phyloP scores from a whole-genome alignment of 53 echinoderm and acorn worm species.

The Holothuria scabra region DNA sequence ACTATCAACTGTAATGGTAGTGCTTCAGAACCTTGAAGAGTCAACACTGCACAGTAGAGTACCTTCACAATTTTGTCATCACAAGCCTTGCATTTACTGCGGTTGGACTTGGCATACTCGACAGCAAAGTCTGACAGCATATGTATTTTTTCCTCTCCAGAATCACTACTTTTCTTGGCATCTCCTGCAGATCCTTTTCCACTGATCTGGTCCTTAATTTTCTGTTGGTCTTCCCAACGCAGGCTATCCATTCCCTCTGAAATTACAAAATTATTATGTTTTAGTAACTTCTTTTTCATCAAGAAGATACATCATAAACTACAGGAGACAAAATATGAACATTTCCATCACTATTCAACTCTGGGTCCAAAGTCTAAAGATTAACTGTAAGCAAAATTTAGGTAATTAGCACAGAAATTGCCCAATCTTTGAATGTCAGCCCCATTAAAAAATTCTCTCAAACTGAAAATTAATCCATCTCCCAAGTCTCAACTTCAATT shows the following conservation, averaged over 20 bases:
- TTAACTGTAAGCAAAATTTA: too few relatives aligned
- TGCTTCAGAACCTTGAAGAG: too few relatives aligned
- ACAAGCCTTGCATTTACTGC: conserved; percentile 79
- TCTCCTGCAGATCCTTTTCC: conserved; percentile 36
- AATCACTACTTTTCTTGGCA: conserved; percentile 38
- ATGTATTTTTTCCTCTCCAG: conserved; percentile 19
- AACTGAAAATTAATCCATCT: too few relatives aligned
- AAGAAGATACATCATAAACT: too few relatives aligned
- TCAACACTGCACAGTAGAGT: not conserved
- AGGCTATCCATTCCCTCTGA: conserved; percentile 82
- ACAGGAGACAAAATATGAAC: too few relatives aligned
- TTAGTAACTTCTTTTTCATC: not conserved
- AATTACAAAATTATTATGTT: not conserved
- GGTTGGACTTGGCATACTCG: conserved; percentile 87
- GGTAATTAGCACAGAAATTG: too few relatives aligned
- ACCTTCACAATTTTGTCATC: conserved; percentile 85
- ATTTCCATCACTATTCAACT: too few relatives aligned
- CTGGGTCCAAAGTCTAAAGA: too few relatives aligned
- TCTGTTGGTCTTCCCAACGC: conserved; percentile 94
- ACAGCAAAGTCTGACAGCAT: conserved; percentile 64
- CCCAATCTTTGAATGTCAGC: too few relatives aligned
- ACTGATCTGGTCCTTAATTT: conserved; percentile 68
- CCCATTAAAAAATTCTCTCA: too few relatives aligned
- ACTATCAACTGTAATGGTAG: too few relatives aligned
- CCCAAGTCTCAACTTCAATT: too few relatives aligned